phyloP scores from a whole-genome alignment of 2,113 vertebrate species.

The Myxocyprinus asiaticus region DNA sequence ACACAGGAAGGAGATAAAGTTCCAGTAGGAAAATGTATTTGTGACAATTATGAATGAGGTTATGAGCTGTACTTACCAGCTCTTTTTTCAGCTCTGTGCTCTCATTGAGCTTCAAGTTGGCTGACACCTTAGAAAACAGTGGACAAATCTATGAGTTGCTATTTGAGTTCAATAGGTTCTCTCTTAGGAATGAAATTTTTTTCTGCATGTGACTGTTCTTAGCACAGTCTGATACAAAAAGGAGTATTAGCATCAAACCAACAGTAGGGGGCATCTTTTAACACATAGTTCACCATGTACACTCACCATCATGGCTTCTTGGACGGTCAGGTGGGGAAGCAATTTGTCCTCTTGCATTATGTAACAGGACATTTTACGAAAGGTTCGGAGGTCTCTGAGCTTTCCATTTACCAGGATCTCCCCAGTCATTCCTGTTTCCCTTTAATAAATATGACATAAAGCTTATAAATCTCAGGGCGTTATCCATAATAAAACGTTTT shows the following conservation, averaged over 20 bases:
- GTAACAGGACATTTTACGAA: constrained; percentile 98
- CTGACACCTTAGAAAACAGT: constrained; percentile 81
- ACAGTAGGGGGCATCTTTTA: constrained; percentile 5
- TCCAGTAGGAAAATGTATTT: not conserved
- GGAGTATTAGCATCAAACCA: not conserved
- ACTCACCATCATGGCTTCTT: constrained; percentile 97
- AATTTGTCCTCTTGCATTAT: constrained; percentile 99
- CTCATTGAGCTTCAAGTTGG: constrained; percentile 92
- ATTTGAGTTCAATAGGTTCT: constrained; percentile 1
- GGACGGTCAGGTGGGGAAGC: constrained; percentile 86
- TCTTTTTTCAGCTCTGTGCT: constrained; percentile 93
- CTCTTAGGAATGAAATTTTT: not conserved
- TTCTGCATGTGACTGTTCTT: not conserved
- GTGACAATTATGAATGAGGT: not conserved
- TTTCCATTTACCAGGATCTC: constrained; percentile 91
- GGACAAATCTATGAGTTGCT: not conserved
- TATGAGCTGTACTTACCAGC: constrained; percentile 78
- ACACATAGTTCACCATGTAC: not conserved
- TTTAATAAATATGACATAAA: constrained; percentile 54
- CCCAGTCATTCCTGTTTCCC: constrained; percentile 95
- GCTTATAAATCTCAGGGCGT: not conserved
- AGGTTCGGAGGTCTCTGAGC: constrained; percentile 88
- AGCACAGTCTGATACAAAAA: too few species aligned
- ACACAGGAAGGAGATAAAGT: not conserved
- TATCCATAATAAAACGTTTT: too few species aligned